These are phyloP conservation scores for Halyomorpha halys DNA, from an alignment of 1,140 invertebrate genomes.

Conservation along the genomic window DNA sequence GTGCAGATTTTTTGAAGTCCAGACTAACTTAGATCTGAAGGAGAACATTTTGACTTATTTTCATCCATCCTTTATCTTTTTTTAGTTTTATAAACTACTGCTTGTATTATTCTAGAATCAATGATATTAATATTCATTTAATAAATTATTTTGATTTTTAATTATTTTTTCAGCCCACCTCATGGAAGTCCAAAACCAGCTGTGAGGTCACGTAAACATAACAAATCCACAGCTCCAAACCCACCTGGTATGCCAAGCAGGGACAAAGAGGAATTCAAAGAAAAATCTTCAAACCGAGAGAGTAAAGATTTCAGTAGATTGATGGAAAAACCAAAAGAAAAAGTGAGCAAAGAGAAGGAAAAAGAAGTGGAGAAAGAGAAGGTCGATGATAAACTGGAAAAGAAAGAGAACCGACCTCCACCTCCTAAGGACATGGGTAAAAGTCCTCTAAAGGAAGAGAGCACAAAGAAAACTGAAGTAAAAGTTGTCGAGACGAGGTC, in stretches of 20 bases:
- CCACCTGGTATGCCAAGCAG: slow-evolving; percentile 40
- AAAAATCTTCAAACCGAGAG: slow-evolving; percentile 1
- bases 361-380: neutral
- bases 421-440: neutral
- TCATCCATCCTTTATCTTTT: no score
- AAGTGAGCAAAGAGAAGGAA: neutral
- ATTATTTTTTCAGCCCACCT: slow-evolving; percentile 44
- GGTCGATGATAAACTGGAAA: neutral
- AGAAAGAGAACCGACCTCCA: neutral
- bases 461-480: neutral
- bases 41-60: no score
- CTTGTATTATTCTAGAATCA: no score
- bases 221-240: slow-evolving; percentile 54
- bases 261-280: neutral
- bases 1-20: no score
- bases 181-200: slow-evolving; percentile 61
- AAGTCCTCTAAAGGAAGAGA: neutral
- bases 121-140: no score
- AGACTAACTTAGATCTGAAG: no score
- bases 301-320: slow-evolving; percentile 8
- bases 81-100: no score
- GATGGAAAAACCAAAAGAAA: slow-evolving; percentile 17
- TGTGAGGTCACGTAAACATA: slow-evolving; percentile 50
- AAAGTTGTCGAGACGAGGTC: neutral
- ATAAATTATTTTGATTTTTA: no score